phyloP scores from a whole-genome alignment of 2,888 invertebrate genomes.

The Synanthedon vespiformis region DNA sequence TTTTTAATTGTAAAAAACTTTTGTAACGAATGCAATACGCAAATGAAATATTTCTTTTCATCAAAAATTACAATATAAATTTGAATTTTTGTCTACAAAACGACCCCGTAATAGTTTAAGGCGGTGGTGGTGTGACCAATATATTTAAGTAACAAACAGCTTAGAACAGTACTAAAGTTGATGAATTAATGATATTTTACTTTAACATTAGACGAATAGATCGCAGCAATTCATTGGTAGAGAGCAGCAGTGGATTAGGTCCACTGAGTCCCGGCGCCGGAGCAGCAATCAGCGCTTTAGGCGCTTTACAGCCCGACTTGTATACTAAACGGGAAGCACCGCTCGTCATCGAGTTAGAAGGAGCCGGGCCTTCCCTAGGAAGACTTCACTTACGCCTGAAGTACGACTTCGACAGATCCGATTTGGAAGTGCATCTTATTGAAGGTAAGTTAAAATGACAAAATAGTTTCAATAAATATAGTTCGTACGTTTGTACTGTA shows the following conservation, averaged over 20 bases:
- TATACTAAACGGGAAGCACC: constrained; percentile 86
- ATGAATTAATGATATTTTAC: too few species aligned
- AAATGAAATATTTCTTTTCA: too few species aligned
- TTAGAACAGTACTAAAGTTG: too few species aligned
- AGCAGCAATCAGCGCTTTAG: constrained; percentile 67
- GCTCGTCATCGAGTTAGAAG: constrained; percentile 75
- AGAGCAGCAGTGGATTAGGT: constrained; percentile 54
- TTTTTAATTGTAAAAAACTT: too few species aligned
- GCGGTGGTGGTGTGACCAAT: too few species aligned
- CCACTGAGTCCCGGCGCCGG: constrained; percentile 55
- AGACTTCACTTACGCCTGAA: constrained; percentile 86
- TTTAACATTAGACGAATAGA: constrained; percentile 49
- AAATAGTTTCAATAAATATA: not conserved
- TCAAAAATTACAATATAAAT: too few species aligned
- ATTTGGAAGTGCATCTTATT: constrained; percentile 90
- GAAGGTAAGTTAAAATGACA: constrained; percentile 72
- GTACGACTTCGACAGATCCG: constrained; percentile 91
- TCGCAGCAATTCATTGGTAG: constrained; percentile 63
- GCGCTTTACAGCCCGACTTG: constrained; percentile 88
- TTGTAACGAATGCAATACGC: too few species aligned
- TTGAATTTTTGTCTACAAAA: too few species aligned
- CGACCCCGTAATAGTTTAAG: too few species aligned
- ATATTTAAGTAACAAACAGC: too few species aligned
- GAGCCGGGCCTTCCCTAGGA: constrained; percentile 78
- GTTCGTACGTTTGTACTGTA: too few species aligned